Conservation (phyloP, 2,113 vertebrate genomes). For the Gambusia holbrooki region DNA sequence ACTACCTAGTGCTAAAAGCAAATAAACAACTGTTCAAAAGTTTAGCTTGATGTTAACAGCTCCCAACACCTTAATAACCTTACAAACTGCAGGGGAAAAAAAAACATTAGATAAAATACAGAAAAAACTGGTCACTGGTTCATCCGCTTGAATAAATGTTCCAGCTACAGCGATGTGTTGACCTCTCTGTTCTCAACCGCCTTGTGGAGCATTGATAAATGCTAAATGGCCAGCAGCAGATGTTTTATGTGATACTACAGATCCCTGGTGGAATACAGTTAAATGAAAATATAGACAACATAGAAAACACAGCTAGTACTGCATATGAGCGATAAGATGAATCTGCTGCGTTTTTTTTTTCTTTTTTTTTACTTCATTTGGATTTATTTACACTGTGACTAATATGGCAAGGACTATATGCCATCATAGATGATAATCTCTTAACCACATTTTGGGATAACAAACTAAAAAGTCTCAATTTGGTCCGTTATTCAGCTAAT, state of each 20-base stretch:
- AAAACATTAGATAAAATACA: background rate
- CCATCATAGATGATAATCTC: background rate
- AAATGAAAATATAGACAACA: background rate
- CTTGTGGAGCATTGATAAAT: background rate
- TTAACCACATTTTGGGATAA: background rate
- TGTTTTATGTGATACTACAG: background rate
- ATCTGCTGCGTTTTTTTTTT: background rate
- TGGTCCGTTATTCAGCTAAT: background rate
- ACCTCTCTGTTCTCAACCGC: background rate
- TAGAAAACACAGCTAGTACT: background rate
- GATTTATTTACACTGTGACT: background rate
- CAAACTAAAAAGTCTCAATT: background rate
- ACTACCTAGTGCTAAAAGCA: slow-evolving; percentile 8
- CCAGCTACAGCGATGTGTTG: background rate
- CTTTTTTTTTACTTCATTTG: background rate
- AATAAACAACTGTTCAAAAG: slow-evolving; percentile 16
- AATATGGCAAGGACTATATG: background rate
- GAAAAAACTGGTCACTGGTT: background rate
- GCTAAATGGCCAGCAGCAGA: background rate
- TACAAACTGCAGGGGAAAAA: background rate
- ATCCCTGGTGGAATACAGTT: background rate
- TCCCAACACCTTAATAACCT: background rate
- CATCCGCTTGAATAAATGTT: background rate
- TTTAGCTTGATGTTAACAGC: background rate
- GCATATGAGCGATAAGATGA: background rate